Evolutionary conservation across 2,797 vertebrate species (phyloP).

Genomic region (Acipenser transmontanus): DNA sequence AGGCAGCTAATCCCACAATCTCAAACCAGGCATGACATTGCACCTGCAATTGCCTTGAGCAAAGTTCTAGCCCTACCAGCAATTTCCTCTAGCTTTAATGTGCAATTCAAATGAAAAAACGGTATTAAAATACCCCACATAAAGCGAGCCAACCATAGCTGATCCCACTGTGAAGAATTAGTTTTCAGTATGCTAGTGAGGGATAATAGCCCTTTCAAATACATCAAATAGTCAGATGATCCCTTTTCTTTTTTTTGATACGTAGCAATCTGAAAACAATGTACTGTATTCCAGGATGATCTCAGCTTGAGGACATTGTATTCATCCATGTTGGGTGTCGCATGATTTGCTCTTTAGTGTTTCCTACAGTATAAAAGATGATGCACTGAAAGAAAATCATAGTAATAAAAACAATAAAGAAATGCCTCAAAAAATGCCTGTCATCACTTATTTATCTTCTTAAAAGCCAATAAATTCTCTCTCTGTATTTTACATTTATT

Average conservation of each 20-base stretch:
- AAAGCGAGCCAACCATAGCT: background rate
- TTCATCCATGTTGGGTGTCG: background rate
- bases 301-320: background rate
- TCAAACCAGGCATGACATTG: conserved; percentile 7
- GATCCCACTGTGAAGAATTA: background rate
- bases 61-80: background rate
- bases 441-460: too few species aligned
- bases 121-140: background rate
- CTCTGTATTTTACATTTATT: too few species aligned
- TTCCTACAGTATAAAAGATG: too few species aligned
- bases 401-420: too few species aligned
- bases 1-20: background rate
- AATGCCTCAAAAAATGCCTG: too few species aligned
- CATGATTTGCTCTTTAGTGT: too few species aligned
- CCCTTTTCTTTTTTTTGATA: background rate
- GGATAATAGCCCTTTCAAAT: background rate
- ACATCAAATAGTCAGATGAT: background rate
- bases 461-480: too few species aligned
- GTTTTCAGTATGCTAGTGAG: background rate
- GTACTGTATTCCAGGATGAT: background rate
- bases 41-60: background rate
- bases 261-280: background rate
- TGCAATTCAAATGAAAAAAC: background rate
- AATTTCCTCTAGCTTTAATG: background rate
- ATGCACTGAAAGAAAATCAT: too few species aligned